A percentile compares a stretch with the other conserved stretches of the same genome.
phyloP scores from a whole-genome alignment of 2,113 vertebrate species.

The Tyrannus savana region DNA sequence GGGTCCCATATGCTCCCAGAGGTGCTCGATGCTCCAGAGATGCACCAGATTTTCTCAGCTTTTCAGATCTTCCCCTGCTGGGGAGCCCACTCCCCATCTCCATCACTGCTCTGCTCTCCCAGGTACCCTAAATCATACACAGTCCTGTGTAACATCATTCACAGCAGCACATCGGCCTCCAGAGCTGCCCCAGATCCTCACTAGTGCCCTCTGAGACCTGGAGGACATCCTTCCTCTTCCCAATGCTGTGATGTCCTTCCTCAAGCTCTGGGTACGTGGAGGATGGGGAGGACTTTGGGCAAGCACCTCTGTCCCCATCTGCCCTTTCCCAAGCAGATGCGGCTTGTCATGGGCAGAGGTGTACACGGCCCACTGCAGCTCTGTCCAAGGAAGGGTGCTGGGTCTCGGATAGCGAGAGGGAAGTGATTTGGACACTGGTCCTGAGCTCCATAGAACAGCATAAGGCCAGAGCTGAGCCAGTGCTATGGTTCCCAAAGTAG shows the following conservation, averaged over 20 bases:
- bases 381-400: not conserved
- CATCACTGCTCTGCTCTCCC: not conserved
- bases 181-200: not conserved
- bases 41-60: rapidly evolving
- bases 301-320: not conserved
- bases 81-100: not conserved
- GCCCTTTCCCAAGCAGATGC: not conserved
- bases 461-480: not conserved
- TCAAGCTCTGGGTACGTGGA: not conserved
- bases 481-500: not conserved
- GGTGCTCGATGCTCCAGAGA: not conserved
- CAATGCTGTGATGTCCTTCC: not conserved
- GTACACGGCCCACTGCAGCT: not conserved
- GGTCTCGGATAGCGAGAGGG: not conserved
- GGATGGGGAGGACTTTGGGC: not conserved
- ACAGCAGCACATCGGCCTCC: not conserved
- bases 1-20: not conserved
- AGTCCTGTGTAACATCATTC: not conserved
- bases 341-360: not conserved
- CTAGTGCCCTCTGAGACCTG: not conserved
- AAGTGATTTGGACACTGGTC: not conserved
- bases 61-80: not conserved
- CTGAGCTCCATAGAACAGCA: not conserved
- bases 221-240: not conserved
- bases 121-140: not conserved